Base-by-base conservation (phyloP, 2,797 vertebrate species). In the Esox lucius region DNA sequence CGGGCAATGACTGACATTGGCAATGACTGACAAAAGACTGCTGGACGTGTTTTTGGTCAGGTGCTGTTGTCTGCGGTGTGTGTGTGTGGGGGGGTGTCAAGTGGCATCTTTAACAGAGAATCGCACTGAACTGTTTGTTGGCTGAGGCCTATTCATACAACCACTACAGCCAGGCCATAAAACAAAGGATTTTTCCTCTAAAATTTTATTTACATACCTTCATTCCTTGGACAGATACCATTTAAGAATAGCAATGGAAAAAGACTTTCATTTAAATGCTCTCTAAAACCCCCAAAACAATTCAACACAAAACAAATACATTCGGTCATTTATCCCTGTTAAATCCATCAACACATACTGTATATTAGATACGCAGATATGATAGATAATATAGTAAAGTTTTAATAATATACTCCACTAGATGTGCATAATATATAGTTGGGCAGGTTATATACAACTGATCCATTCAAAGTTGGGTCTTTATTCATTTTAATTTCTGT, bases 201-300 rank as follows among this genome's bases (percentile, higher is more conserved):
- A 33, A 5, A 78, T 84, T 90, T 91, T 88, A 91, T 90, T 91
- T 82, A 87, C 72, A 81, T 84, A 88, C 87, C 83, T 87, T 87
- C 82, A 86, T 75, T 76, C 87, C 85, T 75, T 88, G 85, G 79
- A 87, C 83, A 81, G 83, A 83, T 86, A 85, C 90, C 87, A 90
- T 87, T 91, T 84, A 86, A 85, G 81, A 89, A 90, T 90, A 91
- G 89, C 87, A 92, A 92, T 91, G 80, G 76, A 87, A 84, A 89
- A 51, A 82, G 62, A 75, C 15, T 78, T 75, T n/a, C 78, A 71
- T 80, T 74, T 80, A 71, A 83, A 84, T 70, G 77, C 80, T 80
- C 76, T 82, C 75, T 65, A 80, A 75, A 83, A 81, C 72, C 80
- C 78, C 42, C 48, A 35, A 51, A 4, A 74, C 15, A 80, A 73